These are phyloP conservation scores for Uropetala carovei DNA, from an alignment of 2,888 invertebrate species.

Conservation along the genomic window DNA sequence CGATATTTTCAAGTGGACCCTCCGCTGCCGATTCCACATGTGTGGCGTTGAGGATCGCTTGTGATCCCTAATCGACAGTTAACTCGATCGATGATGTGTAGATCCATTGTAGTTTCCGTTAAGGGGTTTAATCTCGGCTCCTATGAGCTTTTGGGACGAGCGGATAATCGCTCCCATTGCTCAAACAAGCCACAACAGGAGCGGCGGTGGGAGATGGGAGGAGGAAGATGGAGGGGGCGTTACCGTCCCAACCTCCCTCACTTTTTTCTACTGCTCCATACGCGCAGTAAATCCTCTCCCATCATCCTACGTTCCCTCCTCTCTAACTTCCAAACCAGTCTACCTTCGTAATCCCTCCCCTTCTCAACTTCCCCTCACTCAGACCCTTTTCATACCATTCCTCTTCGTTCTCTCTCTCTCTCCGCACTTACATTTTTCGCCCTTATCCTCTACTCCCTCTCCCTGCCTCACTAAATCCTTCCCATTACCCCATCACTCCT, in stretches of 20 bases:
- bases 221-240: no score
- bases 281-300: neutral
- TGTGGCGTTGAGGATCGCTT: neutral
- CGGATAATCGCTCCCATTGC: conserved; percentile 22
- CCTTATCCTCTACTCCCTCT: neutral
- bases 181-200: conserved; percentile 8
- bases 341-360: conserved; percentile 24
- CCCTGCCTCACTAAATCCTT: neutral
- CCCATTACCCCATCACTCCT: conserved; percentile 13
- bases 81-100: conserved; percentile 22
- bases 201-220: neutral
- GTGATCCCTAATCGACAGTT: conserved; percentile 3
- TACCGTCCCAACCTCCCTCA: neutral
- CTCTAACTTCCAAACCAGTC: conserved; percentile 16
- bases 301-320: neutral
- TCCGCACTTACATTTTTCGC: neutral
- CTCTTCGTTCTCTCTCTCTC: neutral
- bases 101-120: conserved; percentile 28
- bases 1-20: neutral
- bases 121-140: conserved; percentile 22
- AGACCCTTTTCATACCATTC: neutral
- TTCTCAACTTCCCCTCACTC: neutral
- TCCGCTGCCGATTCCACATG: neutral
- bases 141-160: conserved; percentile 19
- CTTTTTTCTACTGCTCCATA: neutral